phyloP scores from a whole-genome alignment of 2,888 invertebrate species.

The Clistopyga incitator region DNA sequence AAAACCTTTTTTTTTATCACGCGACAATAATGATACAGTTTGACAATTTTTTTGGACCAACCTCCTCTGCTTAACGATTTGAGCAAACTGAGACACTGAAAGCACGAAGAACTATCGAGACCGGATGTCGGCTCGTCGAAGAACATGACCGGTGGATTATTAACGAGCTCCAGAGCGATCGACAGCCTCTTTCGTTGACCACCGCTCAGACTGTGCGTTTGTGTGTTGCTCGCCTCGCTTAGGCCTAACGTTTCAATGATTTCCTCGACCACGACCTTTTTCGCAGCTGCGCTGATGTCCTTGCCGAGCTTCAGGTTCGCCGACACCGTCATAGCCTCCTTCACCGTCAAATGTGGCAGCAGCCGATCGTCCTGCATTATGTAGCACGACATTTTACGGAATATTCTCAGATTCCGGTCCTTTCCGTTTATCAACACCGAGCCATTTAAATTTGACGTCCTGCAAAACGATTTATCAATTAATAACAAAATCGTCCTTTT shows the following conservation, averaged over 20 bases:
- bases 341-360: slow-evolving; percentile 94
- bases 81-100: slow-evolving; percentile 95
- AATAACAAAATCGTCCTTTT: neutral
- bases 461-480: slow-evolving; percentile 85
- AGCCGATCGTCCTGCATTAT: slow-evolving; percentile 98
- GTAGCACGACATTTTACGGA: slow-evolving; percentile 97
- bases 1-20: too few species aligned
- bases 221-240: slow-evolving; percentile 91
- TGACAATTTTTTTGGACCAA: slow-evolving; percentile 44
- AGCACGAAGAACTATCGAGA: slow-evolving; percentile 97
- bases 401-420: slow-evolving; percentile 93
- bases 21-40: too few species aligned
- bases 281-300: slow-evolving; percentile 89
- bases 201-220: slow-evolving; percentile 93
- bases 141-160: slow-evolving; percentile 99
- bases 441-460: slow-evolving; percentile 94
- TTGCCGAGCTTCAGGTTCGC: slow-evolving; percentile 96
- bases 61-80: slow-evolving; percentile 94
- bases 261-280: slow-evolving; percentile 93
- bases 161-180: slow-evolving; percentile 96
- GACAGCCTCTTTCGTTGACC: slow-evolving; percentile 96
- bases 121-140: slow-evolving; percentile 98
- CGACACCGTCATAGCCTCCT: slow-evolving; percentile 96
- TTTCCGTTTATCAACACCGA: slow-evolving; percentile 95
- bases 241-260: slow-evolving; percentile 94